Evolutionary conservation across 2,797 vertebrate genomes (phyloP).

Genomic region (Acipenser ruthenus): DNA sequence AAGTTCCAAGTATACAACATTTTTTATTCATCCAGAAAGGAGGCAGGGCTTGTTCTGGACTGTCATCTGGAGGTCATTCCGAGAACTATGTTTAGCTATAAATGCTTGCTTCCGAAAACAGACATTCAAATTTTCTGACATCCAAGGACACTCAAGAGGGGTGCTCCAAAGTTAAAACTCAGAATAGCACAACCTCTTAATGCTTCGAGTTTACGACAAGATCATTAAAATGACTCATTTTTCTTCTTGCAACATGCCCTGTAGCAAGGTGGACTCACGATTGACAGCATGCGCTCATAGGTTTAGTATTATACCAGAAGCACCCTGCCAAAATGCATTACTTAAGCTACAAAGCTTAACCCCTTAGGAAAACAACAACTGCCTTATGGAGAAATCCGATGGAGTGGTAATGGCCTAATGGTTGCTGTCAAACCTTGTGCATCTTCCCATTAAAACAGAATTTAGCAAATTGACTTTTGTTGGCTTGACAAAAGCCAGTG

Average conservation of each 20-base stretch:
- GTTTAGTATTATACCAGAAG: slow-evolving; percentile 46
- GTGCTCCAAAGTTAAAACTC: too few species aligned
- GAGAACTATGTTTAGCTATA: too few species aligned
- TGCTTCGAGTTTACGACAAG: too few species aligned
- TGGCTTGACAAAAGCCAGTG: neutral
- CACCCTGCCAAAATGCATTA: slow-evolving; percentile 52
- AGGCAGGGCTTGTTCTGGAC: too few species aligned
- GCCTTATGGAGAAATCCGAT: slow-evolving; percentile 25
- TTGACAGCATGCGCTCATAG: slow-evolving; percentile 56
- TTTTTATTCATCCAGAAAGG: too few species aligned
- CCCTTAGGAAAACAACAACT: slow-evolving; percentile 33
- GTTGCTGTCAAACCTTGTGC: neutral
- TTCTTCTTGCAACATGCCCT: slow-evolving; percentile 21
- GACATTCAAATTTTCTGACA: too few species aligned
- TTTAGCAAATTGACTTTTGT: neutral
- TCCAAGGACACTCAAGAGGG: too few species aligned
- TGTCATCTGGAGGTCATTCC: too few species aligned
- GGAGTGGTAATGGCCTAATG: neutral
- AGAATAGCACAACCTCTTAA: too few species aligned
- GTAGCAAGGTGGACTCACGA: slow-evolving; percentile 54
- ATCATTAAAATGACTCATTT: too few species aligned
- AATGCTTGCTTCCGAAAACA: too few species aligned
- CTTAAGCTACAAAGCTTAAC: slow-evolving; percentile 49
- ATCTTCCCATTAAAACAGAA: neutral
- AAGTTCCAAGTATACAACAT: too few species aligned